Conservation (phyloP, 2,797 vertebrate species). For the Acestrorhynchus altus region DNA sequence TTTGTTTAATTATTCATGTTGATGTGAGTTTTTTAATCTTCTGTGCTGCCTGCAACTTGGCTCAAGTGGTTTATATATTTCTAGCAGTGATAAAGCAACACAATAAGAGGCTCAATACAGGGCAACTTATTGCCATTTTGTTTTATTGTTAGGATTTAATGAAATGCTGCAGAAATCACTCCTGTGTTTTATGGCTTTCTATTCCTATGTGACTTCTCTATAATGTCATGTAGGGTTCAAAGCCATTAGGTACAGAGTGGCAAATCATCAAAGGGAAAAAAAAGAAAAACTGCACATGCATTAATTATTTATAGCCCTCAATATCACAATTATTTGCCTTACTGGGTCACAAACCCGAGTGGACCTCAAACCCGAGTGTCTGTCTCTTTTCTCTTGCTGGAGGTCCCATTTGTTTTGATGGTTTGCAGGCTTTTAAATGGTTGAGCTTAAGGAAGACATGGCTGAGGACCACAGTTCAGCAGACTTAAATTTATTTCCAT, state of each 20-base stretch:
- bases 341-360: conserved; percentile 15
- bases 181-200: conserved; percentile 98
- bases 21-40: conserved; percentile 73
- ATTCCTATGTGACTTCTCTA: conserved; percentile 99
- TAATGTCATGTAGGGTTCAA: conserved; percentile 98
- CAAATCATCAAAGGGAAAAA: conserved; percentile 67
- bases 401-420: not conserved
- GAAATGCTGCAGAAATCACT: conserved; percentile 72
- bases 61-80: conserved; percentile 56
- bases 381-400: not conserved
- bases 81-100: conserved; percentile 22
- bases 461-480: not conserved
- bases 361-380: conserved; percentile 2
- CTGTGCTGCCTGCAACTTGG: conserved; percentile 64
- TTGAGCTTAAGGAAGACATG: not conserved
- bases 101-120: conserved; percentile 35
- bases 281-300: conserved; percentile 10
- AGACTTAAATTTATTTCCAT: not conserved
- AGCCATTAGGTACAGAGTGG: conserved; percentile 95
- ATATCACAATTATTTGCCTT: conserved; percentile 22
- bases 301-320: conserved; percentile 37
- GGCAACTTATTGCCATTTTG: conserved; percentile 51
- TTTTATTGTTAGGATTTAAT: conserved; percentile 39
- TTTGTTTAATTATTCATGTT: conserved; percentile 79
- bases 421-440: not conserved